Evolutionary conservation across 2,797 vertebrate genomes (phyloP), one percentile per base, ranked within the genome.

Genomic region (Brachyalestes nurse): DNA sequence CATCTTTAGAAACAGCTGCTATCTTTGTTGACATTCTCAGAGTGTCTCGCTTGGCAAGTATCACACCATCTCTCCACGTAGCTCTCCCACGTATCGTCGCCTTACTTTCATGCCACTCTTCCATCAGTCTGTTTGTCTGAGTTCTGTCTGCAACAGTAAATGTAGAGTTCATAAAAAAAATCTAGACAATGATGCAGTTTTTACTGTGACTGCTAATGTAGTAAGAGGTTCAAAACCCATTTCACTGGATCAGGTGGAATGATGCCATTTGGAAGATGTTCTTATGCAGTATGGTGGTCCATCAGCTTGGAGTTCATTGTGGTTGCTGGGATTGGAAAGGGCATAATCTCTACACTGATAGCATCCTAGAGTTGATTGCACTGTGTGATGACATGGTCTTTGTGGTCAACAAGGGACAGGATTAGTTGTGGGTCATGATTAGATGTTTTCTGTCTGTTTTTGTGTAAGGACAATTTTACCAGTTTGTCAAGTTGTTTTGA

Each of bases 381-480:
- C 14, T 25, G 19, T 28, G 53, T 65, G 51, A 45, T 14, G 21
- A 70, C 60, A 25, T 13, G 1, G 10, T 45, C 16, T 66, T 58
- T 69, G 40, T 72, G 45, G 53, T 38, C 34, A 53, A 45, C 53
- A 55, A 65, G 38, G n/a, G 55, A 67, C 71, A 79, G 67, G 67
- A 84, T 76, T 76, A 64, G 65, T 45, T 67, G 42, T 74, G 28
- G 28, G 34, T 66, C n/a, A 65, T 61, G 76, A 55, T 77, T 73
- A 5, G 23, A 45, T 58, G 21, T 45, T 77, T 70, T 62, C 58
- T 58, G 55, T 64, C 19, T 57, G n/a, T 61, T 17, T 72, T 12
- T 7, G 17, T 40, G 38, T 69, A 51, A n/a, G 7, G 47, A 70
- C 25, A 53, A 6, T 16, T 51, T 61, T 51, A 21, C 25, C 9